Conservation (phyloP, 2,888 invertebrate species). For the Crematogaster levior region DNA sequence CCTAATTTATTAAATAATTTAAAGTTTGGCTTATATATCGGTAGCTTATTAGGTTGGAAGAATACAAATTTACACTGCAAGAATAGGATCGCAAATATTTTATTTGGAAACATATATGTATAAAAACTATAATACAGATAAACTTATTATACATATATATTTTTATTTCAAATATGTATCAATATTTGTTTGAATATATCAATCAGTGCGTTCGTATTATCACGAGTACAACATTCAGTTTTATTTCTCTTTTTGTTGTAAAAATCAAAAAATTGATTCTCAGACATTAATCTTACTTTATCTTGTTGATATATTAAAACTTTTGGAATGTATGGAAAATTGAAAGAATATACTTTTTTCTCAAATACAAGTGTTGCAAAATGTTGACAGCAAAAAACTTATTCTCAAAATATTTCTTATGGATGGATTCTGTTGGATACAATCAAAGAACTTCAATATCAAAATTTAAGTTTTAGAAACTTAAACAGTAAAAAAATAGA, state of each 20-base stretch:
- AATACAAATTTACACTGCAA: not conserved
- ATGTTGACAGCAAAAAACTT: not conserved
- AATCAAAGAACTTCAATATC: not conserved
- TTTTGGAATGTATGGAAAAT: not conserved
- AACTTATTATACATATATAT: conserved; percentile 33
- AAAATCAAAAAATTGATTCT: conserved; percentile 13
- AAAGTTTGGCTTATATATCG: not conserved
- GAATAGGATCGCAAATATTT: conserved; percentile 48
- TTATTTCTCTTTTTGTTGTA: not conserved
- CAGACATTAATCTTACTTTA: not conserved
- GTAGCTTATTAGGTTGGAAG: not conserved
- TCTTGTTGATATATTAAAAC: conserved; percentile 18
- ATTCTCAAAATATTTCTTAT: not conserved
- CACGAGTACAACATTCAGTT: not conserved
- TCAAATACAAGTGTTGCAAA: not conserved
- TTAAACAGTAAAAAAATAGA: not conserved
- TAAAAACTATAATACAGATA: conserved; percentile 54
- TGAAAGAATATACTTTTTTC: not conserved
- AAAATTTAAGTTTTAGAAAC: not conserved
- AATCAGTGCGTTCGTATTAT: not conserved
- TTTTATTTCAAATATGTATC: not conserved
- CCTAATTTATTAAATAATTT: no score
- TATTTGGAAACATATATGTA: conserved; percentile 56
- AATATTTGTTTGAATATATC: not conserved
- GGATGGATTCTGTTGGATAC: not conserved